Evolutionary conservation across 2,113 vertebrate genomes (phyloP).

Genomic region (Thalassoma bifasciatum): DNA sequence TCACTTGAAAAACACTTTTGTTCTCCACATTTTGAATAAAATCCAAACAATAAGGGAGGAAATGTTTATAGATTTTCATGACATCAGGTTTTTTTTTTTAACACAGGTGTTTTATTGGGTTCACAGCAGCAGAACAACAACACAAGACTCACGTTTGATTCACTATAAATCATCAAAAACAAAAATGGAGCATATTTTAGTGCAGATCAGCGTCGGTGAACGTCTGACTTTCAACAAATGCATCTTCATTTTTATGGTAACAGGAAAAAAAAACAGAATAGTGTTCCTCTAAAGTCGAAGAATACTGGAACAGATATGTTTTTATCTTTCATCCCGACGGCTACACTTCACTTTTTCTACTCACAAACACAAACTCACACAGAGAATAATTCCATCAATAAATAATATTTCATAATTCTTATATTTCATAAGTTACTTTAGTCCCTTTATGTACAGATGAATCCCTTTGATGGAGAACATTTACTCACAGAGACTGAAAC

Average conservation of each 20-base stretch:
- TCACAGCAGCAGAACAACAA: conserved; percentile 56
- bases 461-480: conserved; percentile 18
- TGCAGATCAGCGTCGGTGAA: conserved; percentile 27
- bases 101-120: conserved; percentile 66
- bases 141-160: conserved; percentile 25
- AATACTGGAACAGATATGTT: too few relatives aligned
- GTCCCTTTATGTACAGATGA: conserved; percentile 30
- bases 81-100: too few relatives aligned
- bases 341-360: too few relatives aligned
- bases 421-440: background rate
- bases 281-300: too few relatives aligned
- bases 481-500: too few relatives aligned
- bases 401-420: conserved; percentile 51
- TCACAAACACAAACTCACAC: background rate
- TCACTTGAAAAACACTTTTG: too few relatives aligned
- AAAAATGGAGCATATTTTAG: conserved; percentile 32
- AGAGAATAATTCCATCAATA: conserved; percentile 45
- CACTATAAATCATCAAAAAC: conserved; percentile 43
- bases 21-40: too few relatives aligned
- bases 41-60: too few relatives aligned
- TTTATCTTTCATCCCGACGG: too few relatives aligned
- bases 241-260: background rate
- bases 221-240: too few relatives aligned
- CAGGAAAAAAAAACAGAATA: background rate
- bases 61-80: too few relatives aligned